A percentile compares a stretch with the other conserved stretches of the same genome.
Evolutionary conservation across 2,797 vertebrate genomes (phyloP).

Genomic region (Argyrosomus regius): DNA sequence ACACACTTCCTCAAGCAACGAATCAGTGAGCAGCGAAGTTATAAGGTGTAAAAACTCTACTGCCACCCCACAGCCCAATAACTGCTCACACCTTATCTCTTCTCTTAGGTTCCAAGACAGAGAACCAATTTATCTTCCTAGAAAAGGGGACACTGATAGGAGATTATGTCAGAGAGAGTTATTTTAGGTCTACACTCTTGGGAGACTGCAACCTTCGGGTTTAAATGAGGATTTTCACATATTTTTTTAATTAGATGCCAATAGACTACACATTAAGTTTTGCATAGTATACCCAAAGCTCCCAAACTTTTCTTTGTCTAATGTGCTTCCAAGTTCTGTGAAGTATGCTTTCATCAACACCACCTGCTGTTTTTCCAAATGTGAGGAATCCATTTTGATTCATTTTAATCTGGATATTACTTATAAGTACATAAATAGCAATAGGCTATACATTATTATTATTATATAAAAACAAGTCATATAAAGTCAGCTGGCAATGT

Average conservation of each 20-base stretch:
- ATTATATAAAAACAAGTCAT: not conserved
- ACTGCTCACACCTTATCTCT: slow-evolving; percentile 71
- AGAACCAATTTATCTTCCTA: slow-evolving; percentile 73
- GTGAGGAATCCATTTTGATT: not conserved
- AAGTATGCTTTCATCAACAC: not conserved
- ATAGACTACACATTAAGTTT: slow-evolving; percentile 19
- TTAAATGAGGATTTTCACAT: slow-evolving; percentile 52
- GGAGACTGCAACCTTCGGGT: slow-evolving; percentile 50
- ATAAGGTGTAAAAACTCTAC: slow-evolving; percentile 55
- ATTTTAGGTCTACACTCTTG: slow-evolving; percentile 58
- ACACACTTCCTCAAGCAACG: slow-evolving; percentile 35
- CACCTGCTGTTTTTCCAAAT: not conserved
- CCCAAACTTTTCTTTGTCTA: not conserved
- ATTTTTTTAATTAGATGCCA: slow-evolving; percentile 45
- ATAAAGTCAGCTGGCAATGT: not conserved
- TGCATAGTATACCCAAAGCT: not conserved
- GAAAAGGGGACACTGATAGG: slow-evolving; percentile 71
- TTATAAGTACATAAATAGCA: not conserved
- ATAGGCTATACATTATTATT: not conserved
- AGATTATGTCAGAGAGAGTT: slow-evolving; percentile 72
- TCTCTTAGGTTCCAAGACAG: slow-evolving; percentile 64
- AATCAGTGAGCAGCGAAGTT: slow-evolving; percentile 56
- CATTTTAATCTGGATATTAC: not conserved
- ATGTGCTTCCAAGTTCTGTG: not conserved
- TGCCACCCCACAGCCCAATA: slow-evolving; percentile 47